Percentiles rank a stretch among this genome's conserved stretches.
Evolutionary conservation across 2,113 vertebrate genomes (phyloP).

Genomic region (Microtus ochrogaster): DNA sequence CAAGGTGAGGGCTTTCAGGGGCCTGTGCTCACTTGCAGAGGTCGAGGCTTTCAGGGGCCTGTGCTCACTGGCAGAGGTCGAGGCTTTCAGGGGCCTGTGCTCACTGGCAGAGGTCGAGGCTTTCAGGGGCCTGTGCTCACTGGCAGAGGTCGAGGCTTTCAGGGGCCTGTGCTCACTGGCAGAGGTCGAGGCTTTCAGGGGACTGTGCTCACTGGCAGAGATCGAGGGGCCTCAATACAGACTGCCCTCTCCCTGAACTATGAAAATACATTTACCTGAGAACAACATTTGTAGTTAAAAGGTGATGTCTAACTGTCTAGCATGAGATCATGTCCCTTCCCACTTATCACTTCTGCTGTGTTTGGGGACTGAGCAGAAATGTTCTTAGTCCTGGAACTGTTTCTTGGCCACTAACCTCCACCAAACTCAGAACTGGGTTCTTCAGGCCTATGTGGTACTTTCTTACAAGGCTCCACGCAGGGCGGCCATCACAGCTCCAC

Average conservation of each 20-base stretch:
- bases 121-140: not conserved
- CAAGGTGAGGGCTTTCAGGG: not conserved
- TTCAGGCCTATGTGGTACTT: not conserved
- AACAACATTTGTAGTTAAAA: not conserved
- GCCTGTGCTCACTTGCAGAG: not conserved
- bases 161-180: not conserved
- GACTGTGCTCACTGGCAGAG: not conserved
- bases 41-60: not conserved
- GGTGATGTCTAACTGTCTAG: not conserved
- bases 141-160: not conserved
- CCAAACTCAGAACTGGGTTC: not conserved
- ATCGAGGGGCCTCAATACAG: not conserved
- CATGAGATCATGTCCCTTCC: not conserved
- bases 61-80: not conserved
- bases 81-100: not conserved
- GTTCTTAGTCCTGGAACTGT: not conserved
- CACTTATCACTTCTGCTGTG: not conserved
- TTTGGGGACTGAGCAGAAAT: not conserved
- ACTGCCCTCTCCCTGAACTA: not conserved
- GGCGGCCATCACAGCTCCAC: not conserved
- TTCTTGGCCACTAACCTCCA: not conserved
- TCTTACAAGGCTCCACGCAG: not conserved
- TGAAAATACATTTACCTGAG: conserved; percentile 11
- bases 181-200: not conserved
- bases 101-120: not conserved